phyloP scores from a whole-genome alignment of 35 echinoderm and acorn worm species.

The Ophioderma brevispina region DNA sequence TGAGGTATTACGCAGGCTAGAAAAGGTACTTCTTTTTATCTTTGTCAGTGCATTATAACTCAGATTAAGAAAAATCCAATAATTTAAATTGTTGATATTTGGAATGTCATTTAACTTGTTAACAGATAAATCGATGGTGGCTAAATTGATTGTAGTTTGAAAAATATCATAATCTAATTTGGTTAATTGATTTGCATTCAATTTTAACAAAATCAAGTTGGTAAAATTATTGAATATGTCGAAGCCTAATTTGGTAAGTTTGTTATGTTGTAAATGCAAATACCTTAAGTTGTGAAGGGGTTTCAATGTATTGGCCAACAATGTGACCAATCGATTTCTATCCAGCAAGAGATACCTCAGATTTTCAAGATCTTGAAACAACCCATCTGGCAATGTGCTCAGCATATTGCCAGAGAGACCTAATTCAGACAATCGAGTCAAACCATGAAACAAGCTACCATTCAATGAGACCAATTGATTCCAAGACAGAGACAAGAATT shows the following conservation, averaged over 20 bases:
- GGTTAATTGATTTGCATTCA: background rate
- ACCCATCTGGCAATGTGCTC: background rate
- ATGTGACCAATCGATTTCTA: background rate
- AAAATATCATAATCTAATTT: background rate
- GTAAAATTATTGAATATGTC: background rate
- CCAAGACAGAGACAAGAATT: background rate
- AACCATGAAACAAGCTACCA: background rate
- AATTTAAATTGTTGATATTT: background rate
- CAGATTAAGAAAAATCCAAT: background rate
- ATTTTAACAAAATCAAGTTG: background rate
- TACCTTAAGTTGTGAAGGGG: background rate
- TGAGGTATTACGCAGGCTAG: background rate
- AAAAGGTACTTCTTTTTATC: background rate
- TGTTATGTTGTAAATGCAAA: background rate
- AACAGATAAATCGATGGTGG: background rate
- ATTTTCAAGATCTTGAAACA: background rate
- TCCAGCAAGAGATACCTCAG: background rate
- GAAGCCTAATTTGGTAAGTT: background rate
- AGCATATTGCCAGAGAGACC: background rate
- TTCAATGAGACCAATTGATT: background rate
- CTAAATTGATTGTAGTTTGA: background rate
- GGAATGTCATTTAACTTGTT: background rate
- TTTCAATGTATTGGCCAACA: background rate
- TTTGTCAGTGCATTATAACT: background rate
- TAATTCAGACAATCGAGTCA: background rate